Conservation (phyloP, 37 sponge, comb jelly and placozoan genomes). For the Corticium candelabrum region DNA sequence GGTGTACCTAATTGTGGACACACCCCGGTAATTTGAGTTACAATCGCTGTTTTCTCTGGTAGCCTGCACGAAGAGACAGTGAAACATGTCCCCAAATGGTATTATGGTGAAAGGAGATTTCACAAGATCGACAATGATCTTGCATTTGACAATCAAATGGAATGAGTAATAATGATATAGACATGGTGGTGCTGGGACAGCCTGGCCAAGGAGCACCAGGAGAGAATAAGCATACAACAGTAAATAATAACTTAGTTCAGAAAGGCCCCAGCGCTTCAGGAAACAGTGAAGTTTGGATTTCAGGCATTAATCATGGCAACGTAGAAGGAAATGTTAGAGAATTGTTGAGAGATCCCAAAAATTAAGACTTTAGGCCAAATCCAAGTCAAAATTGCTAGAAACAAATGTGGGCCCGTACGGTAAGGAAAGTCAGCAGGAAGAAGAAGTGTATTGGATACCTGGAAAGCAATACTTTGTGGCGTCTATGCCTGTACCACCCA, state of each 20-base stretch:
- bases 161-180: background rate
- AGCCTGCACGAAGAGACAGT: no score
- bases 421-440: conserved; percentile 16
- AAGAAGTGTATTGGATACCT: conserved; percentile 35
- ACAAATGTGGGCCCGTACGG: conserved; percentile 15
- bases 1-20: no score
- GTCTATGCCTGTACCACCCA: conserved; percentile 16
- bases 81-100: conserved; percentile 6
- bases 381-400: background rate
- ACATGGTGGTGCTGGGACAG: conserved; percentile 7
- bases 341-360: background rate
- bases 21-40: no score
- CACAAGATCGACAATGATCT: conserved; percentile 13
- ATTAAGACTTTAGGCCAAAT: background rate
- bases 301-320: background rate
- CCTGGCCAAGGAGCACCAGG: conserved; percentile 20
- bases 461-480: conserved; percentile 1
- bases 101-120: conserved; percentile 23
- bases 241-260: background rate
- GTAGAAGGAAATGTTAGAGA: background rate
- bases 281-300: background rate
- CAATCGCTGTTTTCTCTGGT: no score
- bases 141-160: conserved; percentile 17
- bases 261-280: background rate
- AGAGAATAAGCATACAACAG: conserved; percentile 12